Conservation (phyloP, 23 tunicate species). For the Ascidia mentula region DNA sequence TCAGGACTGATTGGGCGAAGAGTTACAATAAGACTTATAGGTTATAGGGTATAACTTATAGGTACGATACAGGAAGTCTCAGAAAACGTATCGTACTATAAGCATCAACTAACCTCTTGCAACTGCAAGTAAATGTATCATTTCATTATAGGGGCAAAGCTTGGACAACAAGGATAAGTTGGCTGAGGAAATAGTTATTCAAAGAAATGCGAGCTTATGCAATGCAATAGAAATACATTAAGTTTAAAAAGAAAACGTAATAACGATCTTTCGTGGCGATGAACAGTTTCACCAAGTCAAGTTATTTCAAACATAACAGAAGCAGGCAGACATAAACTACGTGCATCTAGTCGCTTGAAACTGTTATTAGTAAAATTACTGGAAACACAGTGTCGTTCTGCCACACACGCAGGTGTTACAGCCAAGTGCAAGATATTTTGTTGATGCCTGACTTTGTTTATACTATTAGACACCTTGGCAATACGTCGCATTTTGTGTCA, state of each 20-base stretch:
- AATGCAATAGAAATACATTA: background rate
- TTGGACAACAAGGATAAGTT: background rate
- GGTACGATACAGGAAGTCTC: no score
- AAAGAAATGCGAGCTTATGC: background rate
- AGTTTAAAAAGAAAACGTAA: no score
- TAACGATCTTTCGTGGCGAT: background rate
- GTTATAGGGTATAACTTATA: no score
- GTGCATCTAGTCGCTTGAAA: background rate
- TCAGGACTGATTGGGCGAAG: no score
- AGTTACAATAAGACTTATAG: no score
- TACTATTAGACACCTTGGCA: background rate
- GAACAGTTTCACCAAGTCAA: background rate
- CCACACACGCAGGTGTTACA: background rate
- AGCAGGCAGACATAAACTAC: background rate
- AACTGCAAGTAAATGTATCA: no score
- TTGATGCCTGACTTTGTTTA: background rate
- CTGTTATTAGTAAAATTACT: background rate
- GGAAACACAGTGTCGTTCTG: background rate
- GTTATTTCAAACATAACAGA: background rate
- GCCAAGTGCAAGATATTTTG: slow-evolving; percentile 1
- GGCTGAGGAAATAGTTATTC: background rate
- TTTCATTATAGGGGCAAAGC: no score
- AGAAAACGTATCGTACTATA: no score
- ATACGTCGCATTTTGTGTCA: background rate
- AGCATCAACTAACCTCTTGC: no score